Base-by-base conservation (phyloP, 2,113 vertebrate species). In the Callopanchax toddi region DNA sequence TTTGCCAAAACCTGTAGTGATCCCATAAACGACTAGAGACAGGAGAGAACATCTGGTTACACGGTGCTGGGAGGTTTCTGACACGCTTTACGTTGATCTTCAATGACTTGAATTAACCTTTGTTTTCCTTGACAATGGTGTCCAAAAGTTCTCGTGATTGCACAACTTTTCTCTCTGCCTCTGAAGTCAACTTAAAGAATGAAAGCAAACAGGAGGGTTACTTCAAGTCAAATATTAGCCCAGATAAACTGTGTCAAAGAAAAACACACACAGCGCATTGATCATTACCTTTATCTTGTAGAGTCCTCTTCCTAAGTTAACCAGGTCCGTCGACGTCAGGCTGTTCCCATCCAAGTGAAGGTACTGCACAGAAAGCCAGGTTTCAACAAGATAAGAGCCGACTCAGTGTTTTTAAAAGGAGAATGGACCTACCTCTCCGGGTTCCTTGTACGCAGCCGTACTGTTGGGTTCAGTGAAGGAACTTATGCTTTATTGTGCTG, bases 1-100 rank as follows among this genome's bases (percentile, higher is more conserved):
- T 81, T 99, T 99, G 8, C 97, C 97, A 91, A 99, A 99, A 15
- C 97, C 97, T 0, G 97, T 99, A 12, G 96, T 99, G 82, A 99
- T 99, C 84, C 97, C 97, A 26, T 99, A 99, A 59, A 98, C 97
- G 78, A 99, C 97, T 99, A 83, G 57, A 91, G 72, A 39, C 73
- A 88, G 4, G 63, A 80, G 21, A 53, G 29, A 32, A 9, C 1
- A 1, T 32, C 6, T 32, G 29, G n/a, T n/a, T n/a, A n/a, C n/a
- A n/a, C n/a, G 6, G 29, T 32, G 29, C 29, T 32, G 29, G 10
- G 10, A 32, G n/a, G 4, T 29, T 4, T 4, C 4, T 32, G 4
- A 32, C 29, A 32, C 10, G 29, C 6, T 32, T 32, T 37, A 37
- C 12, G 11, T 37, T 11, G 36, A 11, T 37, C 11, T 37, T 37